Conservation (phyloP, 2,888 invertebrate genomes). For the Xanthorhoe designata region DNA sequence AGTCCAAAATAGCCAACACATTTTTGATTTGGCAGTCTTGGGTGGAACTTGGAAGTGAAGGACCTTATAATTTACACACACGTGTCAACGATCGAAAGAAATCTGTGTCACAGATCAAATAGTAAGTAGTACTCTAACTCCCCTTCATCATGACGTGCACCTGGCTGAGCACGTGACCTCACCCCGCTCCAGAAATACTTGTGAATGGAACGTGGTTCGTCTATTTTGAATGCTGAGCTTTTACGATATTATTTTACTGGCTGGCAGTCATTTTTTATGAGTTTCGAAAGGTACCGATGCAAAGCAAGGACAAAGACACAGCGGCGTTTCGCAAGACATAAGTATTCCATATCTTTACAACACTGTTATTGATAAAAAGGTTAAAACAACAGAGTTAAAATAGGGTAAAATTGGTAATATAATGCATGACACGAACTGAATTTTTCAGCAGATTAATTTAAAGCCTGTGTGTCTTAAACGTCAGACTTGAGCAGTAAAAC, state of each 20-base stretch:
- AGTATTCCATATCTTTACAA: slow-evolving; percentile 13
- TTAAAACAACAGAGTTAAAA: neutral
- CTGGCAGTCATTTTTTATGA: slow-evolving; percentile 31
- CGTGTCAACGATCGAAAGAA: slow-evolving; percentile 14
- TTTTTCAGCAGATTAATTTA: neutral
- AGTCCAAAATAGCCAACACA: neutral
- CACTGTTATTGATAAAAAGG: slow-evolving; percentile 8
- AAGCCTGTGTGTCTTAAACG: neutral
- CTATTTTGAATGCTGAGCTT: slow-evolving; percentile 38
- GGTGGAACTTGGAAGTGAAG: no score
- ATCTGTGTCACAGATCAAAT: neutral
- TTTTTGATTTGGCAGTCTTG: neutral
- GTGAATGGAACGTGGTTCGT: slow-evolving; percentile 34
- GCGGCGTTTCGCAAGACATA: slow-evolving; percentile 13
- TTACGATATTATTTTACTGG: slow-evolving; percentile 39
- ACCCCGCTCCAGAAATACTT: slow-evolving; percentile 34
- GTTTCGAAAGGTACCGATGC: slow-evolving; percentile 22
- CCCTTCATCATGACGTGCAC: slow-evolving; percentile 15
- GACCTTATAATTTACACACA: slow-evolving; percentile 14
- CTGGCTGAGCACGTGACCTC: slow-evolving; percentile 24
- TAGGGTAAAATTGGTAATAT: neutral
- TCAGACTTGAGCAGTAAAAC: neutral
- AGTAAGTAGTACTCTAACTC: neutral
- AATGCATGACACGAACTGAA: neutral
- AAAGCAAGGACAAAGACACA: slow-evolving; percentile 13